These are phyloP conservation scores for Nymphalis urticae DNA, from an alignment of 2,888 invertebrate species.

Conservation along the genomic window DNA sequence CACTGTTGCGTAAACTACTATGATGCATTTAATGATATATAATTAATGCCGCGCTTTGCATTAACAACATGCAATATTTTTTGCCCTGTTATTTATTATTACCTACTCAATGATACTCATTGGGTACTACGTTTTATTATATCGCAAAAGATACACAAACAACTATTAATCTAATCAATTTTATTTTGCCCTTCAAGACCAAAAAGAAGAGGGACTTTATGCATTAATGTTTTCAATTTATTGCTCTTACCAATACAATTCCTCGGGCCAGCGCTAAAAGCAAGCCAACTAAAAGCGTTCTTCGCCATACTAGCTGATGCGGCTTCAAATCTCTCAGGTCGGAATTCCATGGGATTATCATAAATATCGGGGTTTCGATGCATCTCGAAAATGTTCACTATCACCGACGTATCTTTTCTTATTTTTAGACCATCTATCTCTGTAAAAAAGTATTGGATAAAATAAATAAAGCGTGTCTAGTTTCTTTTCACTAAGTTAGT, in stretches of 20 bases:
- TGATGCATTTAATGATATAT: too few relatives aligned
- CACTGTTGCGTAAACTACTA: too few relatives aligned
- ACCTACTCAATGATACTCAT: too few relatives aligned
- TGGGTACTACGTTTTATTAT: too few relatives aligned
- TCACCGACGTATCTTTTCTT: constrained; percentile 57
- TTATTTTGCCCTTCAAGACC: too few relatives aligned
- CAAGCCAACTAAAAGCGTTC: constrained; percentile 79
- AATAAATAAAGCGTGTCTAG: background rate
- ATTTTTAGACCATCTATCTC: constrained; percentile 45
- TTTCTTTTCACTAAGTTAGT: background rate
- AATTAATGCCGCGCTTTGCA: too few relatives aligned
- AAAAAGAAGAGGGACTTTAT: too few relatives aligned
- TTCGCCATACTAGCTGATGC: constrained; percentile 47
- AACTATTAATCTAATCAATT: too few relatives aligned
- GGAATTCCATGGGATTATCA: constrained; percentile 76
- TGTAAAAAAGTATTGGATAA: constrained; percentile 30
- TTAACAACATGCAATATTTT: too few relatives aligned
- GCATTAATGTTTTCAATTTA: too few relatives aligned
- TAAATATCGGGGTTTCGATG: constrained; percentile 76
- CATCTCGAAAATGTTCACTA: constrained; percentile 63
- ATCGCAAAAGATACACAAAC: too few relatives aligned
- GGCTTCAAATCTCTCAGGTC: constrained; percentile 78
- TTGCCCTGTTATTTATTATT: too few relatives aligned
- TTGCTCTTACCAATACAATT: constrained; percentile 79
- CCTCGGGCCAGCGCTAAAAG: constrained; percentile 84